These are phyloP conservation scores for Eulacestoma nigropectus DNA, from an alignment of 2,113 vertebrate genomes.

Conservation along the genomic window DNA sequence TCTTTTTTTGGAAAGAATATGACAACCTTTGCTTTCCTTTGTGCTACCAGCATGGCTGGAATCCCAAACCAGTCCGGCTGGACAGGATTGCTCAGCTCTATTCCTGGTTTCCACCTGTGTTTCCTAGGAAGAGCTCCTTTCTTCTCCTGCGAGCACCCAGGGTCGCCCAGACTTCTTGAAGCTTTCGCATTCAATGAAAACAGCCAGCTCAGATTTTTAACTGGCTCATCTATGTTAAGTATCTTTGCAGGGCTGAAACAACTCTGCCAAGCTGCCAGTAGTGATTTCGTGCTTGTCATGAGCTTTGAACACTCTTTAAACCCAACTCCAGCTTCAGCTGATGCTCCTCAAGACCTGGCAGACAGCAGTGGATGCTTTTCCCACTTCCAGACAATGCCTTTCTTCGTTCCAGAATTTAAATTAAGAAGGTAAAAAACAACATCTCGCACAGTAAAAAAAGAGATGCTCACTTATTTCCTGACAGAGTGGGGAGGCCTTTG, in stretches of 20 bases:
- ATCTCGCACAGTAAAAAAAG: background rate
- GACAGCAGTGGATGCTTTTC: background rate
- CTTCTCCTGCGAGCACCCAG: background rate
- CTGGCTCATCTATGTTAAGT: background rate
- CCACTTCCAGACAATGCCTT: background rate
- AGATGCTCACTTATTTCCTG: constrained; percentile 18
- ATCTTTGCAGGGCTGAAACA: background rate
- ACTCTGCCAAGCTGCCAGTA: background rate
- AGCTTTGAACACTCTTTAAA: background rate
- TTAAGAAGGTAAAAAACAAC: background rate
- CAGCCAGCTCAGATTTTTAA: background rate
- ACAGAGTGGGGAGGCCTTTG: constrained; percentile 7
- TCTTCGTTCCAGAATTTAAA: background rate
- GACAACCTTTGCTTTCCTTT: background rate
- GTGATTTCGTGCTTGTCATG: background rate
- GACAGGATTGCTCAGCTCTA: background rate
- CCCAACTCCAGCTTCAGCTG: background rate
- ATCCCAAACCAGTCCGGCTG: background rate
- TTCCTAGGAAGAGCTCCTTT: background rate
- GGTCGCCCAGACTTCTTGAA: background rate
- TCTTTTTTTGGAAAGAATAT: background rate
- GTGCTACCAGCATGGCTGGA: background rate
- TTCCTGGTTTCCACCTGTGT: background rate
- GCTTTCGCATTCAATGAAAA: background rate
- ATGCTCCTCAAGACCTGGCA: background rate